These are phyloP conservation scores for Thalassarche chlororhynchos DNA, from an alignment of 2,113 vertebrate species.

Conservation along the genomic window DNA sequence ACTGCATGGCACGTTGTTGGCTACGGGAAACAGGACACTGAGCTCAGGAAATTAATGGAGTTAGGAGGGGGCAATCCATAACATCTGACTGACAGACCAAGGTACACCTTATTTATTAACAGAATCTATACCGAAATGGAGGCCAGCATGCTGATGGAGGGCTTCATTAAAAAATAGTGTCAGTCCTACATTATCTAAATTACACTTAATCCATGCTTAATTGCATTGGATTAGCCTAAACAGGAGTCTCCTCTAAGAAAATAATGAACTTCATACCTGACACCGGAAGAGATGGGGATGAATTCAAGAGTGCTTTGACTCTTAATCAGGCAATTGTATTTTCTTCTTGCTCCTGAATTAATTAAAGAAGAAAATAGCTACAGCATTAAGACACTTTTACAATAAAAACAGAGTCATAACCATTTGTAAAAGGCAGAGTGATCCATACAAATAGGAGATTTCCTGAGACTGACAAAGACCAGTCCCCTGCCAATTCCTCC, in stretches of 20 bases:
- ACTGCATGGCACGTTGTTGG: not conserved
- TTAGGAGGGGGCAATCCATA: not conserved
- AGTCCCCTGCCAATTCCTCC: too few species aligned
- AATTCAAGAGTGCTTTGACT: not conserved
- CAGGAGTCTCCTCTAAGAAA: not conserved
- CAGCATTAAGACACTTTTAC: not conserved
- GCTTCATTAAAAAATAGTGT: conserved; percentile 4
- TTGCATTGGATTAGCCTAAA: conserved; percentile 14
- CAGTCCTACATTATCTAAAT: conserved; percentile 12
- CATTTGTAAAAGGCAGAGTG: not conserved
- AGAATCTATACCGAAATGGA: not conserved
- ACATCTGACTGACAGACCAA: not conserved
- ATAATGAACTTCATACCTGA: conserved; percentile 24
- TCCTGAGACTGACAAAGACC: not conserved
- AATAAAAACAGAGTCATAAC: not conserved
- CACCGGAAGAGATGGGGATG: not conserved
- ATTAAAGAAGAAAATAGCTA: not conserved
- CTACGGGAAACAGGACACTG: not conserved
- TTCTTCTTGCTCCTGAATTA: not conserved
- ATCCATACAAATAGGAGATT: not conserved
- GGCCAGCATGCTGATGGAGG: not conserved
- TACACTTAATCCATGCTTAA: not conserved
- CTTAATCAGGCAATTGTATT: not conserved
- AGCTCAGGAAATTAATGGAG: not conserved
- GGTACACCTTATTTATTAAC: not conserved